phyloP scores from a whole-genome alignment of 2,113 vertebrate genomes.

The Pseudorasbora parva region DNA sequence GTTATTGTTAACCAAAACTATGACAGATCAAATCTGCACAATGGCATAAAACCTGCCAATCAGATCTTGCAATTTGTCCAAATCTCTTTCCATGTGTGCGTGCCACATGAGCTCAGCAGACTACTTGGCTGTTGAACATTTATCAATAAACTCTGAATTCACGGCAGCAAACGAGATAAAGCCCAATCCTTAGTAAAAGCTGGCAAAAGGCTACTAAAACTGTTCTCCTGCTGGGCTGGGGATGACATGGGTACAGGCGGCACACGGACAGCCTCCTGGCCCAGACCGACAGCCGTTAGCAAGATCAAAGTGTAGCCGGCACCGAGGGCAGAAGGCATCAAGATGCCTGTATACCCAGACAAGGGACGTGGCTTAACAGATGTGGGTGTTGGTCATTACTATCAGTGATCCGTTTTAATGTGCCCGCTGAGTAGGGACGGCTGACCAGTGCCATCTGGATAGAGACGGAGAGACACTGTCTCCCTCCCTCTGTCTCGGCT shows the following conservation, averaged over 20 bases:
- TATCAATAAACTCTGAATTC: background rate
- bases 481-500: background rate
- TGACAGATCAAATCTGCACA: background rate
- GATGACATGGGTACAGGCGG: conserved; percentile 38
- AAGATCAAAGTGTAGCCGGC: conserved; percentile 43
- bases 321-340: conserved; percentile 42
- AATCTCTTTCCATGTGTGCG: background rate
- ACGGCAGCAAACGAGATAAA: background rate
- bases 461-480: conserved; percentile 25
- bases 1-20: no score
- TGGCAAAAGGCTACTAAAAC: conserved; percentile 30
- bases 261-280: conserved; percentile 15
- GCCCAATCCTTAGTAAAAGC: conserved; percentile 15
- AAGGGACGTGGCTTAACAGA: conserved; percentile 64
- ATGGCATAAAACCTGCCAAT: background rate
- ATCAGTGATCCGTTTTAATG: conserved; percentile 75
- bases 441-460: conserved; percentile 73
- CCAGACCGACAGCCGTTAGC: conserved; percentile 28
- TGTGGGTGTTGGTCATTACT: conserved; percentile 75
- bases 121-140: background rate
- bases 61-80: background rate
- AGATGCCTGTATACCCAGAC: conserved; percentile 34
- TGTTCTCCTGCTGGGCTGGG: conserved; percentile 38
- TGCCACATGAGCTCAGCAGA: background rate
- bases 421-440: conserved; percentile 69